Conservation (phyloP, 2,113 vertebrate genomes). For the Rhagologus leucostigma region DNA sequence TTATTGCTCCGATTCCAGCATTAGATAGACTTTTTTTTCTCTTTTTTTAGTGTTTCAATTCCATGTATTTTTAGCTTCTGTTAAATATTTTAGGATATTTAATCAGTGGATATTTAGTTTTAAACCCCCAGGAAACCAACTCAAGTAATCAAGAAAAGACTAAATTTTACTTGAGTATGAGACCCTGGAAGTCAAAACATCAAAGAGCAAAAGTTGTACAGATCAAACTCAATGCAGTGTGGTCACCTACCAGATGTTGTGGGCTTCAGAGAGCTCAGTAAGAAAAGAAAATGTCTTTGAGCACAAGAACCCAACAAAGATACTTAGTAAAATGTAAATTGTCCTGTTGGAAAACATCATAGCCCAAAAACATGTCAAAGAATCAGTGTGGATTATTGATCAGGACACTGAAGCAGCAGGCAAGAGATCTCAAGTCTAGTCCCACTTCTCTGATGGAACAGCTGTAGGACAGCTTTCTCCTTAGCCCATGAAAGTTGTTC, state of each 20-base stretch:
- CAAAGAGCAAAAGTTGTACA: background rate
- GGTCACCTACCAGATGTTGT: background rate
- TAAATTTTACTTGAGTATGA: background rate
- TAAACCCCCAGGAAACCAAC: background rate
- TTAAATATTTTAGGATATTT: conserved; percentile 31
- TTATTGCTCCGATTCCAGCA: background rate
- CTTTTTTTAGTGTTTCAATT: background rate
- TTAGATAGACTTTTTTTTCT: background rate
- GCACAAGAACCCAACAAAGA: background rate
- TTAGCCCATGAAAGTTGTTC: background rate
- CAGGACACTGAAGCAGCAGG: background rate
- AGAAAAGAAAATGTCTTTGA: background rate
- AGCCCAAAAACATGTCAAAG: background rate
- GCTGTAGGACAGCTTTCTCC: background rate
- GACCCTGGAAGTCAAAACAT: background rate
- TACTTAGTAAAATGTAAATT: background rate
- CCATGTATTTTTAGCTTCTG: background rate
- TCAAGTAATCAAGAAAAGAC: conserved; percentile 1
- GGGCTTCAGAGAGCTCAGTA: background rate
- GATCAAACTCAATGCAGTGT: background rate
- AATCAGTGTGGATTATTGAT: background rate
- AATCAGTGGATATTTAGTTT: background rate
- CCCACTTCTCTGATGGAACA: background rate
- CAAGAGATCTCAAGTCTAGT: background rate
- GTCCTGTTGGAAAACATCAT: background rate